Base-by-base conservation (phyloP, 2,888 invertebrate genomes). In the Sceliomorpha sp. region DNA sequence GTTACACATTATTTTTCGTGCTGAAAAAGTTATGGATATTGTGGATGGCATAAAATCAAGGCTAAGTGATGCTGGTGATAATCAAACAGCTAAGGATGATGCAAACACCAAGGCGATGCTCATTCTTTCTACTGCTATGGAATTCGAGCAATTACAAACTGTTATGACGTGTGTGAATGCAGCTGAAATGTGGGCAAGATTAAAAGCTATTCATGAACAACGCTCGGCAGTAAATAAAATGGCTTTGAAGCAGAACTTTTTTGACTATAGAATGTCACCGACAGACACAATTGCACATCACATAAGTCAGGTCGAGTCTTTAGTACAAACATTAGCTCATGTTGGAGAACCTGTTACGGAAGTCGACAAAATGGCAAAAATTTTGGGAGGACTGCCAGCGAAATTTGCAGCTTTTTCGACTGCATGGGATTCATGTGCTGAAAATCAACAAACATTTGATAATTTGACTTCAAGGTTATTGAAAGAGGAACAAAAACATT, bases 111-210 rank as follows among this genome's bases (percentile, higher is more conserved):
- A 70, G 47, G 73, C 70, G 9, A 73, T 67, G 45, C 39, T 71
- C 8, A 60, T 50, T 13, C 70, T 71, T 3, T 72, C 64, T 10
- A 51, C 62, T 31, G 34, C 47, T n/a, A 72, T 73, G 17, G 37
- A 64, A 26, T 70, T 72, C 45, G 53, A 73, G 8, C 75, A 75
- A 31, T 31, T 73, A 27, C 56, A 73, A 39, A 67, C 64, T 24
- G 56, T 77, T 0, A 47, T 47, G 9, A 7, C 24, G 7, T 47
- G 47, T 29, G 10, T 2, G 1, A 47, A 9, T 12, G 20, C 20
- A 3, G 3, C 32, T 5, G 1, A 5, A 10, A 34, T 34, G 10
- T 47, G 34, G 47, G 7, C 7, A 15, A 6, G 20, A n/a, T 8
- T 47, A 2, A 47, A 47, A 12, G 0, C 20, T 12, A 45, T 47